Percentiles rank a stretch among this genome's conserved stretches.
These are phyloP conservation scores for Formica exsecta DNA, from an alignment of 1,140 invertebrate species.

Conservation along the genomic window DNA sequence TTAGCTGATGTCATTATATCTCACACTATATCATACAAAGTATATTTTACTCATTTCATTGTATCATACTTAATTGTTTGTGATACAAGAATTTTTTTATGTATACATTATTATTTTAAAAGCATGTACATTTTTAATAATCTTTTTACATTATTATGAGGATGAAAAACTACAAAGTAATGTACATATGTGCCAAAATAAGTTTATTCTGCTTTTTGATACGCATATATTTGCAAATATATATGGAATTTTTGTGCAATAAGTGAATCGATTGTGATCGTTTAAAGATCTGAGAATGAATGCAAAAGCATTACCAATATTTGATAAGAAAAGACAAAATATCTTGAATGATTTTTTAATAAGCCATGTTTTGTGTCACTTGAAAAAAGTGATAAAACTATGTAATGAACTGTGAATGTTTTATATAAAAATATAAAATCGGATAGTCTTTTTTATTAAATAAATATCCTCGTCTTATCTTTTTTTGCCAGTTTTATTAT, in stretches of 20 bases:
- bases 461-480: slow-evolving; percentile 29
- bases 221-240: slow-evolving; percentile 13
- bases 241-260: slow-evolving; percentile 16
- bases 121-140: slow-evolving; percentile 13
- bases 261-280: slow-evolving; percentile 1
- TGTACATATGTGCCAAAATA: slow-evolving; percentile 30
- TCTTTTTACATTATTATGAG: slow-evolving; percentile 1
- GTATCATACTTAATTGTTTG: slow-evolving; percentile 34
- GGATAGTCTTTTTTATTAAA: not conserved
- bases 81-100: slow-evolving; percentile 43
- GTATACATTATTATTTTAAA: slow-evolving; percentile 7
- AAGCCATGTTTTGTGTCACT: slow-evolving; percentile 1
- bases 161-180: slow-evolving; percentile 3
- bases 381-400: not conserved
- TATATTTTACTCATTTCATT: slow-evolving; percentile 17
- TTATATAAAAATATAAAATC: slow-evolving; percentile 39
- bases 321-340: slow-evolving; percentile 10
- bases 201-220: slow-evolving; percentile 24
- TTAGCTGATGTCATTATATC: slow-evolving; percentile 26
- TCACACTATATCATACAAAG: slow-evolving; percentile 22
- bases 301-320: slow-evolving; percentile 21
- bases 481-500: slow-evolving; percentile 36
- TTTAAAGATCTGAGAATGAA: slow-evolving; percentile 21
- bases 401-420: slow-evolving; percentile 25
- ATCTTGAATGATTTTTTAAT: slow-evolving; percentile 30